A percentile compares a stretch with the other conserved stretches of the same genome.
Evolutionary conservation across 2,888 invertebrate genomes (phyloP).

Genomic region (Eristalinus sepulchralis): DNA sequence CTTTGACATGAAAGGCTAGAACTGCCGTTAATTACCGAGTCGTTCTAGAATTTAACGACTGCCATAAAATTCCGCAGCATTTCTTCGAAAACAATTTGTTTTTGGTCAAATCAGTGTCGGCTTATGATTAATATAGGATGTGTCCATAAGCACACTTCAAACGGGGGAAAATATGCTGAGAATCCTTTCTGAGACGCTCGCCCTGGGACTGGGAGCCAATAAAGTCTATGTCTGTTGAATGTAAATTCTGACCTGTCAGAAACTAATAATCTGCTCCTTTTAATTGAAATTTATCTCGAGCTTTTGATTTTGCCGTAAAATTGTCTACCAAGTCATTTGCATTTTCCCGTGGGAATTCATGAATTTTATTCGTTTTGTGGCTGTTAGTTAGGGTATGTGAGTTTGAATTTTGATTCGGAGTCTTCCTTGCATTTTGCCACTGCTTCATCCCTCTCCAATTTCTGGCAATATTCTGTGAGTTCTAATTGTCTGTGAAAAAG

Average conservation of each 20-base stretch:
- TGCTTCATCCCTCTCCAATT: too few species aligned
- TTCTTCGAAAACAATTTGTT: background rate
- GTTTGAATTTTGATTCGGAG: too few species aligned
- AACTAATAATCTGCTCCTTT: background rate
- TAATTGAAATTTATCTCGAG: background rate
- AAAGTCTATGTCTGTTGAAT: background rate
- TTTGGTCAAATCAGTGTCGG: background rate
- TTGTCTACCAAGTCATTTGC: background rate
- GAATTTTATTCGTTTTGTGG: too few species aligned
- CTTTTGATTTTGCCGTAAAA: background rate
- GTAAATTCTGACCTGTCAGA: background rate
- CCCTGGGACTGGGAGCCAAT: background rate
- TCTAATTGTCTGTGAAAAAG: too few species aligned
- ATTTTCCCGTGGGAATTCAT: too few species aligned
- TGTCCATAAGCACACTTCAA: background rate
- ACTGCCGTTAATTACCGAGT: background rate
- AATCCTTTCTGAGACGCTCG: background rate
- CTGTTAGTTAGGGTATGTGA: too few species aligned
- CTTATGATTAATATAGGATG: background rate
- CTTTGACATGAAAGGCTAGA: background rate
- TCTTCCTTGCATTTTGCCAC: too few species aligned
- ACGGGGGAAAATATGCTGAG: background rate
- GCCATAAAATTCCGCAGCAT: background rate
- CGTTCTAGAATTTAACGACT: background rate
- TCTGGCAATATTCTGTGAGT: too few species aligned